Evolutionary conservation across 2,888 invertebrate species (phyloP).

Genomic region (Brenthis ino): DNA sequence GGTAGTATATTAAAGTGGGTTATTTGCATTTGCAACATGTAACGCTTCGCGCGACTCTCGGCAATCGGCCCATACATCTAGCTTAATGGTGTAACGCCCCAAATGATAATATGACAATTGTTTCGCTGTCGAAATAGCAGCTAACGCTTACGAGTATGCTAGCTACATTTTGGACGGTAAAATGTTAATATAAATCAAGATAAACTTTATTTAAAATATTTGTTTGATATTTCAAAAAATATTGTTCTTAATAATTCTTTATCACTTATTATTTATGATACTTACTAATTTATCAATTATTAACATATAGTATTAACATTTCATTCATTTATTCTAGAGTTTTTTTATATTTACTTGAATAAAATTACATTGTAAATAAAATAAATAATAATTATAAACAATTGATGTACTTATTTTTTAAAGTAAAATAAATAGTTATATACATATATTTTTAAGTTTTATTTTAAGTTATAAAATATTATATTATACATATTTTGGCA

Average conservation of each 20-base stretch:
- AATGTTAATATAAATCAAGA: conserved; percentile 9
- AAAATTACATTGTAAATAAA: too few species aligned
- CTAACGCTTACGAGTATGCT: conserved; percentile 11
- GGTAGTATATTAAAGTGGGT: conserved; percentile 64
- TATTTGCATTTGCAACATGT: conserved; percentile 75
- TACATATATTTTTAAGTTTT: too few species aligned
- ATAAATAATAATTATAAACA: too few species aligned
- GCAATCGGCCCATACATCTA: conserved; percentile 75
- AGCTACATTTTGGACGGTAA: conserved; percentile 14
- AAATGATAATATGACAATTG: conserved; percentile 75
- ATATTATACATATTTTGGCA: neutral
- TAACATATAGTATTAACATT: too few species aligned
- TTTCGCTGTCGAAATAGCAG: conserved; percentile 46
- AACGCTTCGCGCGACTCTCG: conserved; percentile 65
- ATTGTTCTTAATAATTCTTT: too few species aligned
- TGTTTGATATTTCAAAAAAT: conserved; percentile 1
- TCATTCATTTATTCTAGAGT: too few species aligned
- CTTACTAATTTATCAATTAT: too few species aligned
- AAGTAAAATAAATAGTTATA: too few species aligned
- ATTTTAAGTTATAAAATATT: neutral
- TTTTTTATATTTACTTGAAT: too few species aligned
- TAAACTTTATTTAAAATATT: conserved; percentile 1
- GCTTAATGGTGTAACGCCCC: conserved; percentile 74
- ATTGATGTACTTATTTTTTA: too few species aligned
- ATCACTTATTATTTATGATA: too few species aligned